Evolutionary conservation across 2,888 invertebrate species (phyloP).

Genomic region (Ametastegia equiseti): DNA sequence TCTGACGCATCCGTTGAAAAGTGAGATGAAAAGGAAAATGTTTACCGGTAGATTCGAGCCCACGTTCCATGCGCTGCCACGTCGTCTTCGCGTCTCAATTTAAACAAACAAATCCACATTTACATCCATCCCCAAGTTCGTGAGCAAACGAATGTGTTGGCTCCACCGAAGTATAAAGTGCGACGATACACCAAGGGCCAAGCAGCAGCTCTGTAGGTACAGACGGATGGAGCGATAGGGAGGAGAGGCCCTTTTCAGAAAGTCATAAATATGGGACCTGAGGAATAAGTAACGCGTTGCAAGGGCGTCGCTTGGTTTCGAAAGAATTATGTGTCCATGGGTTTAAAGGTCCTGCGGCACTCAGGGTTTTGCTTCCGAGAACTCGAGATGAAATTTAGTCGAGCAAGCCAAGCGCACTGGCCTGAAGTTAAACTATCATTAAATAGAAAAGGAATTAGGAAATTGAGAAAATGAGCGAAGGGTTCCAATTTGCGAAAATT

Average conservation of each 20-base stretch:
- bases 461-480: neutral
- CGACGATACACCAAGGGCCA: no score
- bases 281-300: neutral
- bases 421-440: no score
- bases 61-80: neutral
- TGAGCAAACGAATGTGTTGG: no score
- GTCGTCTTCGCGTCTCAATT: constrained; percentile 27
- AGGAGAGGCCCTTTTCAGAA: constrained; percentile 4
- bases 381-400: neutral
- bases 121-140: neutral
- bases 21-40: neutral
- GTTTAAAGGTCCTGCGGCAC: neutral
- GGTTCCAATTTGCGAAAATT: no score
- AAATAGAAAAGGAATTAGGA: neutral
- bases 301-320: neutral
- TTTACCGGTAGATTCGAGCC: neutral
- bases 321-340: constrained; percentile 7
- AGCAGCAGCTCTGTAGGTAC: no score
- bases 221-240: neutral
- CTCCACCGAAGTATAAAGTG: no score
- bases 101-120: constrained; percentile 14
- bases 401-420: neutral
- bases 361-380: neutral
- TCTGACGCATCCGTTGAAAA: neutral
- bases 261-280: constrained; percentile 14